Percentiles rank a stretch among this genome's conserved stretches.
phyloP scores from a whole-genome alignment of 2,888 invertebrate genomes.

The Agrotis exclamationis region DNA sequence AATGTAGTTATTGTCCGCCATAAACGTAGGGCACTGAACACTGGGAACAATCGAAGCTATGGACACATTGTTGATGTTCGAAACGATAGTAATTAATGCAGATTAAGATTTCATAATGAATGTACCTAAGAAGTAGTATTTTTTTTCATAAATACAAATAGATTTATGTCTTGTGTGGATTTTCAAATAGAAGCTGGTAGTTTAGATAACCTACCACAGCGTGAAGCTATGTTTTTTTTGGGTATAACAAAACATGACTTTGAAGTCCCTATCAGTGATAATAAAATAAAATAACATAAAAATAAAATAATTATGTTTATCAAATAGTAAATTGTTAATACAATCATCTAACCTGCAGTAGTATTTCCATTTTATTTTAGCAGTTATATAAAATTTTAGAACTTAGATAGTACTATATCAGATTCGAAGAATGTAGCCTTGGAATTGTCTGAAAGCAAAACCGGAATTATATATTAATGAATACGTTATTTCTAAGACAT shows the following conservation, averaged over 20 bases:
- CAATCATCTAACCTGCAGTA: neutral
- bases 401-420: neutral
- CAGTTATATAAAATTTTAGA: slow-evolving; percentile 20
- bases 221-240: neutral
- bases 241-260: neutral
- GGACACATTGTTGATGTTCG: slow-evolving; percentile 6
- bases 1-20: slow-evolving; percentile 81
- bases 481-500: neutral
- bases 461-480: slow-evolving; percentile 7
- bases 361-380: slow-evolving; percentile 9
- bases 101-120: slow-evolving; percentile 2
- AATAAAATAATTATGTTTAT: slow-evolving; percentile 1
- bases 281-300: too few species aligned
- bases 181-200: neutral
- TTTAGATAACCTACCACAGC: neutral
- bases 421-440: slow-evolving; percentile 35
- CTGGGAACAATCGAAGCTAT: slow-evolving; percentile 21
- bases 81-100: slow-evolving; percentile 2
- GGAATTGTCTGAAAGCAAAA: slow-evolving; percentile 27
- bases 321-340: neutral
- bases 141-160: too few species aligned
- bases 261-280: neutral
- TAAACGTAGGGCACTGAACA: slow-evolving; percentile 69
- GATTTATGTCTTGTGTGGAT: neutral
- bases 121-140: neutral